Evolutionary conservation across 2,797 vertebrate species (phyloP), one percentile per base, ranked within the genome.

Genomic region (Merluccius polli): DNA sequence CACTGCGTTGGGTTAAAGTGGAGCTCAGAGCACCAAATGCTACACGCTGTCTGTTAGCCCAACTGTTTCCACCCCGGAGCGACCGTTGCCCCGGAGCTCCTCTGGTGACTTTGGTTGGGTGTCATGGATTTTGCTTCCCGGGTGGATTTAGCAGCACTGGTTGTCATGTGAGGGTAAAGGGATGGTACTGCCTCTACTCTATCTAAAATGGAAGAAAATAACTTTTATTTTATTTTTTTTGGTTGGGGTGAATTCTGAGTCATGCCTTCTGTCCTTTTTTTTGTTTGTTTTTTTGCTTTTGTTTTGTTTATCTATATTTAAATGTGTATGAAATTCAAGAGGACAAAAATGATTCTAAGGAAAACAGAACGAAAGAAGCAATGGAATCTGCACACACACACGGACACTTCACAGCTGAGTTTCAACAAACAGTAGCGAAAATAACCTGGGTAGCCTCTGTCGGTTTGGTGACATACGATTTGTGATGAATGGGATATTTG

Each of bases 371-470:
- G 32, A 44, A 67, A 80, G 83, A 65, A 65, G 24, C 88, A 87
- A 72, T 68, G 76, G 81, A 87, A 88, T 91, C 86, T 89, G 86
- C 87, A 90, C 81, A 86, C 76, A 78, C 70, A 76, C 73, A 81
- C 44, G 33, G 33, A 65, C 59, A 74, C 83, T 79, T 48, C 30
- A 78, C 75, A 71, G 78, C 70, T 77, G 72, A 77, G 82, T 80
- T 82, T 80, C 75, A 82, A 80, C 72, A 83, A 85, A 77, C 74
- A 77, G 27, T 73, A 27, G 59, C 24, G 59, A 4, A 27, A 27
- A 27, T 9, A 52, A 52, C 52, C 52, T n/a, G 9, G 52, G 82
- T 79, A 89, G 83, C 84, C 78, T 87, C 84, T 78, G 11, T 74
- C 76, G 83, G 77, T 88, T 75, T 76, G 59, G 59, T 27, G 59